Percentiles rank a stretch among this genome's conserved stretches.
Evolutionary conservation across 2,113 vertebrate genomes (phyloP).

Genomic region (Platichthys stellatus): DNA sequence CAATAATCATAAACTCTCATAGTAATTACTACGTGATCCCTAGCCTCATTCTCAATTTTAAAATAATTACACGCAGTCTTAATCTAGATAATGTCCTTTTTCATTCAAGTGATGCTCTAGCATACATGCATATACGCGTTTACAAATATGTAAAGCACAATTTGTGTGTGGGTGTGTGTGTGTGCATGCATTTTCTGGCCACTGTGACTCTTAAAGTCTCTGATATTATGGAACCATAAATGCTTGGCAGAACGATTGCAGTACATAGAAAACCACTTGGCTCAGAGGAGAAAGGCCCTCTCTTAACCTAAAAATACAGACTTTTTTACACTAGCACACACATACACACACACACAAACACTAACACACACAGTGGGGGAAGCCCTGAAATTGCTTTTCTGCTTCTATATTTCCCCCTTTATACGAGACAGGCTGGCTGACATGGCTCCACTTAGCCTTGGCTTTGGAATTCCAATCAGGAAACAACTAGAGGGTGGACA

Average conservation of each 20-base stretch:
- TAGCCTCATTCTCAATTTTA: conserved; percentile 23
- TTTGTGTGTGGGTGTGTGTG: neutral
- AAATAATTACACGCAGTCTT: conserved; percentile 53
- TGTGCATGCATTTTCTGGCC: neutral
- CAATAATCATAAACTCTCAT: conserved; percentile 37
- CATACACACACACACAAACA: conserved; percentile 1
- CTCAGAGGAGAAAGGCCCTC: neutral
- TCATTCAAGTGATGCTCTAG: conserved; percentile 42
- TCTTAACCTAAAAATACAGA: neutral
- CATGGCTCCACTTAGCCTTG: conserved; percentile 31
- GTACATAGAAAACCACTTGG: neutral
- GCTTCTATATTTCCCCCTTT: conserved; percentile 20
- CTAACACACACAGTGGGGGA: conserved; percentile 6
- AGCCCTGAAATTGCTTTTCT: conserved; percentile 29
- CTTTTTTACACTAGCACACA: neutral
- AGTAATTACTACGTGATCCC: conserved; percentile 34
- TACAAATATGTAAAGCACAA: conserved; percentile 19
- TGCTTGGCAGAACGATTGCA: neutral
- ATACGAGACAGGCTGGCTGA: conserved; percentile 8
- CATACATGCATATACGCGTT: conserved; percentile 1
- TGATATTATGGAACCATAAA: neutral
- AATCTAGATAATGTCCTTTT: conserved; percentile 64
- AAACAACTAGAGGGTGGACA: conserved; percentile 32
- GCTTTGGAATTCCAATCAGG: conserved; percentile 49
- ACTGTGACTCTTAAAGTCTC: conserved; percentile 13